Evolutionary conservation across 2,797 vertebrate genomes (phyloP).

Genomic region (Sandelia bainsii): DNA sequence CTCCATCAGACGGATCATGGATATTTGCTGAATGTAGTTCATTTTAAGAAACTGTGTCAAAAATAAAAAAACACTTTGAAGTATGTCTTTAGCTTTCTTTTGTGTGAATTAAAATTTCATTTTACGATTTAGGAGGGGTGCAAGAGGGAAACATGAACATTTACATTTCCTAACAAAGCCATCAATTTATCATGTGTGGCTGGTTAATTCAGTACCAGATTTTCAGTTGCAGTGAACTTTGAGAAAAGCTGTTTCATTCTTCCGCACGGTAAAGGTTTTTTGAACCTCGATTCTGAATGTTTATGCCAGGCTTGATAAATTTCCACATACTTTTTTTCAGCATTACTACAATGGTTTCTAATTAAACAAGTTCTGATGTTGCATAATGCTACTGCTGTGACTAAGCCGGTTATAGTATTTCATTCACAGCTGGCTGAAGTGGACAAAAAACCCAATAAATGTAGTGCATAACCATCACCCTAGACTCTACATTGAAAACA

Average conservation of each 20-base stretch:
- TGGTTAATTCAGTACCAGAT: too few relatives aligned
- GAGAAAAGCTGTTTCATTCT: too few relatives aligned
- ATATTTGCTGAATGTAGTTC: slow-evolving; percentile 55
- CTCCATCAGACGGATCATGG: slow-evolving; percentile 71
- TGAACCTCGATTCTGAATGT: too few relatives aligned
- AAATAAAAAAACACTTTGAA: slow-evolving; percentile 47
- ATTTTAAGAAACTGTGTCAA: neutral
- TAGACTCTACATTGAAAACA: too few relatives aligned
- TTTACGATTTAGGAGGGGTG: neutral
- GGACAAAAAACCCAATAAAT: too few relatives aligned
- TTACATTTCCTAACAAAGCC: neutral
- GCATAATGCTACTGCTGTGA: neutral
- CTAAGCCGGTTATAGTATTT: neutral
- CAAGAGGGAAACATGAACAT: neutral
- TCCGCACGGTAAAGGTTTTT: too few relatives aligned
- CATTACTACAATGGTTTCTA: too few relatives aligned
- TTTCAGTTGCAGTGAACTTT: too few relatives aligned
- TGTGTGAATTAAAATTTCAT: neutral
- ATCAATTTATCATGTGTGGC: neutral
- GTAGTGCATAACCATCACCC: too few relatives aligned
- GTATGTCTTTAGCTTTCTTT: slow-evolving; percentile 15
- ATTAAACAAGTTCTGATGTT: neutral
- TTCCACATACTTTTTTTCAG: too few relatives aligned
- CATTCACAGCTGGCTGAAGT: neutral
- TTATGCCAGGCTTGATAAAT: too few relatives aligned